These are phyloP conservation scores for Silurus lanzhouensis DNA, from an alignment of 2,797 vertebrate species.

Conservation along the genomic window DNA sequence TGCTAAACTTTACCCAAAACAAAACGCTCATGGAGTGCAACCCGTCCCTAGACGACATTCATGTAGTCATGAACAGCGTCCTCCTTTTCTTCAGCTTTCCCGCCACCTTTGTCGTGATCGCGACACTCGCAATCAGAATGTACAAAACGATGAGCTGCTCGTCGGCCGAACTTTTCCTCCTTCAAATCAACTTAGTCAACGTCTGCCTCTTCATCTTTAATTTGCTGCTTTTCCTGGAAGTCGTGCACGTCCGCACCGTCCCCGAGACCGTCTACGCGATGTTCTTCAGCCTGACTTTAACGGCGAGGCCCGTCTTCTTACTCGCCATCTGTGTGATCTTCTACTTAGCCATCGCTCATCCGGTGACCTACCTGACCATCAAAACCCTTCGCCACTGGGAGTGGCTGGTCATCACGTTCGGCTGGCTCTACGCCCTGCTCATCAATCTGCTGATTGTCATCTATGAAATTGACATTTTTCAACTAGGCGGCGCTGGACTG, in stretches of 20 bases:
- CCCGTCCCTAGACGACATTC: too few relatives aligned
- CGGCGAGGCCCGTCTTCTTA: conserved; percentile 22
- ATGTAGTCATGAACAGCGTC: too few relatives aligned
- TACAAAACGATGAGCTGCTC: too few relatives aligned
- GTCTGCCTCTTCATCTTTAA: neutral
- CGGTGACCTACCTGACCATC: conserved; percentile 9
- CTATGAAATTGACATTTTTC: neutral
- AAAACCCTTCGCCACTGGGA: neutral
- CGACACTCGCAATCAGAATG: neutral
- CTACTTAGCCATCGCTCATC: conserved; percentile 46
- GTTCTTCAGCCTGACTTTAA: neutral
- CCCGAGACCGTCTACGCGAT: fast-evolving
- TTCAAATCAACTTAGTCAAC: conserved; percentile 1
- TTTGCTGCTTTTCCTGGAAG: neutral
- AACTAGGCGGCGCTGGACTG: neutral
- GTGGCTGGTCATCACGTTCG: neutral
- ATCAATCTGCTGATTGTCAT: neutral
- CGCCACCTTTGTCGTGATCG: neutral
- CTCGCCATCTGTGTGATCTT: conserved; percentile 28
- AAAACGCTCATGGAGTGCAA: too few relatives aligned
- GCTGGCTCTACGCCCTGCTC: conserved; percentile 27
- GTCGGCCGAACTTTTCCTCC: too few relatives aligned
- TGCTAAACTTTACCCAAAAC: too few relatives aligned
- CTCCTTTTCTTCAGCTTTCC: neutral
- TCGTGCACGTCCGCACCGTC: neutral